Percentiles rank a stretch among this genome's conserved stretches.
phyloP scores from a whole-genome alignment of 37 sponge, comb jelly and placozoan genomes.

The Lycopodina hypogea region DNA sequence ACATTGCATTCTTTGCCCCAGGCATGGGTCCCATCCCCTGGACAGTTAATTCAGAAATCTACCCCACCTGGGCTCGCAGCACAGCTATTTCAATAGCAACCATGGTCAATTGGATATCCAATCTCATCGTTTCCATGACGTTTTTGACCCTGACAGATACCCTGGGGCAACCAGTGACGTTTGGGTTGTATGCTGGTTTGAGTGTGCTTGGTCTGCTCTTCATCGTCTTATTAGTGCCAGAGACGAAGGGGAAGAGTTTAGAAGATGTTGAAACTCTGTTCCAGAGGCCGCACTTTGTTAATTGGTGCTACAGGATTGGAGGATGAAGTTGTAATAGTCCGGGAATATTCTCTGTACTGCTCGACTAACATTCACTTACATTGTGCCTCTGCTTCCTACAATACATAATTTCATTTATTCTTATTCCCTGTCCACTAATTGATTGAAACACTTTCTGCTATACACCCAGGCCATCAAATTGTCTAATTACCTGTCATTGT shows the following conservation, averaged over 20 bases:
- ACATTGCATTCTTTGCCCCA: conserved; percentile 92
- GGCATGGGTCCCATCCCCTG: conserved; percentile 94
- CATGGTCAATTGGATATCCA: conserved; percentile 80
- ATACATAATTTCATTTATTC: too few species aligned
- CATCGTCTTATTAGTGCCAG: conserved; percentile 73
- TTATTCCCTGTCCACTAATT: background rate
- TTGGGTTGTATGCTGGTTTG: conserved; percentile 70
- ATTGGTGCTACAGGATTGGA: conserved; percentile 34
- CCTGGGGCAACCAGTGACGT: conserved; percentile 66
- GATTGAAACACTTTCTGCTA: too few species aligned
- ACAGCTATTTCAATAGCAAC: conserved; percentile 75
- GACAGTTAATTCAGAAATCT: conserved; percentile 95
- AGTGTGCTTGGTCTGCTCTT: conserved; percentile 63
- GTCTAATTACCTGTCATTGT: too few species aligned
- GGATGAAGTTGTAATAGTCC: too few species aligned
- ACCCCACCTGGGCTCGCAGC: conserved; percentile 94
- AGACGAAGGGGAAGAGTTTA: conserved; percentile 71
- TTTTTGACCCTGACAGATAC: conserved; percentile 68
- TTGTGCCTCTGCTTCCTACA: too few species aligned
- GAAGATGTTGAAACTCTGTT: conserved; percentile 80
- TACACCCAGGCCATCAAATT: too few species aligned
- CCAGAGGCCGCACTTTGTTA: conserved; percentile 57
- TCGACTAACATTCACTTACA: too few species aligned
- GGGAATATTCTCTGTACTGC: too few species aligned
- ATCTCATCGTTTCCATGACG: conserved; percentile 83